These are phyloP conservation scores for Psilopsiagon aurifrons DNA, from an alignment of 2,113 vertebrate genomes.

Conservation along the genomic window DNA sequence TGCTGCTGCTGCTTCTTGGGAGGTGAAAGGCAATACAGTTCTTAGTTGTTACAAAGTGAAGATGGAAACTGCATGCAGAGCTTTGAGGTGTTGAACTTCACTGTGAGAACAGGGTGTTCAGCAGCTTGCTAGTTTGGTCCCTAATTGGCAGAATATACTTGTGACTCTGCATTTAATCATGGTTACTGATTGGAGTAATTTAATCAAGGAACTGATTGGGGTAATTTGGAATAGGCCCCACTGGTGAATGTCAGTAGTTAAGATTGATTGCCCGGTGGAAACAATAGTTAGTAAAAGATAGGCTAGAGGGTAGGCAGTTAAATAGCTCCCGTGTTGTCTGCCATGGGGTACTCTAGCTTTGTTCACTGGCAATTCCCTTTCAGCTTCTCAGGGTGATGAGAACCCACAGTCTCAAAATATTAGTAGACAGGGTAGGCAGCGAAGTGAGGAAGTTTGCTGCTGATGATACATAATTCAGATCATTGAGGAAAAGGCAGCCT, in stretches of 20 bases:
- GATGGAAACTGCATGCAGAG: neutral
- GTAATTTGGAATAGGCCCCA: conserved; percentile 12
- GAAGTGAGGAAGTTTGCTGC: neutral
- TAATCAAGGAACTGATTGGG: conserved; percentile 14
- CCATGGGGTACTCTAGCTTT: neutral
- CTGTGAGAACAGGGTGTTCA: neutral
- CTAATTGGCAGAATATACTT: neutral
- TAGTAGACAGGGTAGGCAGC: neutral
- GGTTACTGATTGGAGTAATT: conserved; percentile 23
- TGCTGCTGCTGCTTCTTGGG: neutral
- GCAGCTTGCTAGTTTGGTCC: neutral
- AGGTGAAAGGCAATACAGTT: neutral
- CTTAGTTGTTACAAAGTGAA: neutral
- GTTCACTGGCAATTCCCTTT: neutral
- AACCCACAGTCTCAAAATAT: neutral
- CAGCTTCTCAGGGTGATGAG: neutral
- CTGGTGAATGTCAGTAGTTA: neutral
- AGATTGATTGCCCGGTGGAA: neutral
- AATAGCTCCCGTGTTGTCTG: neutral
- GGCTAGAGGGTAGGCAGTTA: neutral
- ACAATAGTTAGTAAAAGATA: neutral
- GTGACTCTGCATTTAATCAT: neutral
- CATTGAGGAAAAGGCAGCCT: neutral
- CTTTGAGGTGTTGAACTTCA: neutral
- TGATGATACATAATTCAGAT: neutral